These are phyloP conservation scores for Danaus chrysippus DNA, from an alignment of 2,888 invertebrate genomes.

Conservation along the genomic window DNA sequence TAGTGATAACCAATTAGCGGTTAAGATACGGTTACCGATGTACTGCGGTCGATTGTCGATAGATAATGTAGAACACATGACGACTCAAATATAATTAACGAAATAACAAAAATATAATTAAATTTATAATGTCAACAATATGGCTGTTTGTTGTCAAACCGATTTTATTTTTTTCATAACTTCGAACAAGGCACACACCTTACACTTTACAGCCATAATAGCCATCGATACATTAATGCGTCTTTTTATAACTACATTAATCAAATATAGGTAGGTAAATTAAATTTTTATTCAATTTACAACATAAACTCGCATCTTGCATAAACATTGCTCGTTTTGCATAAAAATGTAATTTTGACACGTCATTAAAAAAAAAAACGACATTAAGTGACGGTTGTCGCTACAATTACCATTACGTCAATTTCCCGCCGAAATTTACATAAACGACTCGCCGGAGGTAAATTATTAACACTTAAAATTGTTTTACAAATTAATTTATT, in stretches of 20 bases:
- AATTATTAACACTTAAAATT: slow-evolving; percentile 42
- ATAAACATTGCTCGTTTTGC: not conserved
- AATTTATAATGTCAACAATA: too few species aligned
- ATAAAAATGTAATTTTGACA: slow-evolving; percentile 1
- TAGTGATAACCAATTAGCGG: slow-evolving; percentile 60
- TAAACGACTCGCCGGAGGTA: slow-evolving; percentile 59
- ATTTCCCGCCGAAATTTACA: slow-evolving; percentile 67
- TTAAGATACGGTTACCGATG: slow-evolving; percentile 45
- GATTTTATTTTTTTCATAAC: too few species aligned
- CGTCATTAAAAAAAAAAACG: slow-evolving; percentile 1
- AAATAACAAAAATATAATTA: too few species aligned
- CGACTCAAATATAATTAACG: slow-evolving; percentile 5
- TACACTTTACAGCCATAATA: not conserved
- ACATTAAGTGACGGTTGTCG: slow-evolving; percentile 19
- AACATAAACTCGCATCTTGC: not conserved
- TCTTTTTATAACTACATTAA: not conserved
- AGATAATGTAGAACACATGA: not conserved
- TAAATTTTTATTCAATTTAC: not conserved
- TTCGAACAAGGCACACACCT: too few species aligned
- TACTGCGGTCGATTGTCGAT: slow-evolving; percentile 24
- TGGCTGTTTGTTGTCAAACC: too few species aligned
- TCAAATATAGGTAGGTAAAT: not conserved
- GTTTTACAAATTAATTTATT: slow-evolving; percentile 37
- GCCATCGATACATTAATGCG: not conserved
- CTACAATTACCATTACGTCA: slow-evolving; percentile 43